Base-by-base conservation (phyloP, 2,888 invertebrate species). In the Habrosyne pyritoides region DNA sequence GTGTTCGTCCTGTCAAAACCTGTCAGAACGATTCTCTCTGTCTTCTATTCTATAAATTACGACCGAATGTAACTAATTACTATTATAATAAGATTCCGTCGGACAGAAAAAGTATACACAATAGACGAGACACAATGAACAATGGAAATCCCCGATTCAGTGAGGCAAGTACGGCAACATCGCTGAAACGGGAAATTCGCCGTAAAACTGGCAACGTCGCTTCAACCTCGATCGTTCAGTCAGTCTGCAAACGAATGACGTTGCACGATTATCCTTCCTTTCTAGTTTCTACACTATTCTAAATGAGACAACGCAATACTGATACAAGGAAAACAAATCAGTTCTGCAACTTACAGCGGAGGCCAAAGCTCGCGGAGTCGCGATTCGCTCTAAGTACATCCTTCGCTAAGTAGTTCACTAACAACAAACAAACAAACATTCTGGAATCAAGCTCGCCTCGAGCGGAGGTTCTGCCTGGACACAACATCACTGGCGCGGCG, bases 211-310 rank as follows among this genome's bases (percentile, higher is more conserved):
- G 89, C 91, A 91, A 91, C 91, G 89, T 81, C 85, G 90, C 90
- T 55, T 76, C 79, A 85, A 83, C 85, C 85, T 86, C 84, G 84
- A 84, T 87, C 84, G 84, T 77, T 83, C 84, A 80, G 67, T 74
- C 79, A 64, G 83, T 84, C 81, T 77, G 81, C 84, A 79, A 79
- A 83, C 82, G 71, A 84, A 83, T 91, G 91, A 91, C 89, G 91
- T 91, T 85, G 89, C 87, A 86, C 79, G 83, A 86, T 84, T 85
- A 89, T 89, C 90, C 89, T 90, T 89, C 90, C 89, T 90, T 91
- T 90, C 89, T 89, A 89, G 89, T 87, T 88, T 87, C 84, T 87
- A 87, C 77, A 86, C 75, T 87, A 90, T 81, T 80, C 82, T 86
- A 81, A 86, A 87, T 86, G 88, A 87, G 86, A 89, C 86, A 86